A percentile compares a stretch with the other conserved stretches of the same genome.
phyloP scores from a whole-genome alignment of 2,797 vertebrate species.

The Ambastaia sidthimunki region DNA sequence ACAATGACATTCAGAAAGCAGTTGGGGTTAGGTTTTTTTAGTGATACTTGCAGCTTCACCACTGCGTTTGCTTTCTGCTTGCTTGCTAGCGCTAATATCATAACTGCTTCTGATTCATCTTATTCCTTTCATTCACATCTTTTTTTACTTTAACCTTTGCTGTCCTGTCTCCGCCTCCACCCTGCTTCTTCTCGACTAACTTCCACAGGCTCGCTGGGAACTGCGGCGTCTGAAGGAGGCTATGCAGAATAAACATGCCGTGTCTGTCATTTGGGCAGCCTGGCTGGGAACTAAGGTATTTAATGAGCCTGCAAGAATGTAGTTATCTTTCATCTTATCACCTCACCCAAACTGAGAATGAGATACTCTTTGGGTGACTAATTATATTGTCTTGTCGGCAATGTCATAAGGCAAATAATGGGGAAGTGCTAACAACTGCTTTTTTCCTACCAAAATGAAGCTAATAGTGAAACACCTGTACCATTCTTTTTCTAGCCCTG shows the following conservation, averaged over 20 bases:
- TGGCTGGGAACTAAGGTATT: conserved; percentile 99
- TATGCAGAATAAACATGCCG: conserved; percentile 94
- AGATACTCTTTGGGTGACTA: conserved; percentile 40
- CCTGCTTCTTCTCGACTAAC: conserved; percentile 62
- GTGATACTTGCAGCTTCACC: conserved; percentile 44
- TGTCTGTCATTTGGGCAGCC: conserved; percentile 98
- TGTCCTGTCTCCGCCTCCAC: conserved; percentile 56
- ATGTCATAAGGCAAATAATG: conserved; percentile 33
- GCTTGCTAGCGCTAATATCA: conserved; percentile 65
- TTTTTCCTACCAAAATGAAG: neutral
- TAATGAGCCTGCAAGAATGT: conserved; percentile 71
- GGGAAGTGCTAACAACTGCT: conserved; percentile 28
- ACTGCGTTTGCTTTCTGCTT: conserved; percentile 62
- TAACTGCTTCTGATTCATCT: conserved; percentile 53
- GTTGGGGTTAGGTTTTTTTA: conserved; percentile 28
- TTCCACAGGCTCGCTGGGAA: conserved; percentile 92
- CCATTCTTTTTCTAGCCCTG: neutral
- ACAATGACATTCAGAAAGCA: neutral
- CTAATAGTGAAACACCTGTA: neutral
- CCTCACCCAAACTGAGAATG: conserved; percentile 22
- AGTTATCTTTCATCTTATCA: conserved; percentile 42
- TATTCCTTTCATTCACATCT: conserved; percentile 40
- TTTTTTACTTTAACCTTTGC: conserved; percentile 51
- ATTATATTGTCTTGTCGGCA: conserved; percentile 39
- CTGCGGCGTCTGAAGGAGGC: conserved; percentile 94